Base-by-base conservation (phyloP, 2,888 invertebrate genomes). In the Chorisops tibialis region DNA sequence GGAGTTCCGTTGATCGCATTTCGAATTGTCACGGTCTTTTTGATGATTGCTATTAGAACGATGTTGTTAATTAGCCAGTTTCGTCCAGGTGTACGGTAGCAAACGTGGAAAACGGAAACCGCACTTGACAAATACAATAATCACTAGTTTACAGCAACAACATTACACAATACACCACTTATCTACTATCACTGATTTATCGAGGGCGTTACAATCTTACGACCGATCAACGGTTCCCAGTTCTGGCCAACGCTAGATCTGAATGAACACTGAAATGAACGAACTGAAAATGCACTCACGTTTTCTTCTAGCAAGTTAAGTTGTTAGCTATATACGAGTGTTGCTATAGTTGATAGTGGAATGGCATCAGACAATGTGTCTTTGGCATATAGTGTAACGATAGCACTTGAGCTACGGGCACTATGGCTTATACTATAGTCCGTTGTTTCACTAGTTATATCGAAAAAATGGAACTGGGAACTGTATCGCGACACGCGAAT, bases 1-100 rank as follows among this genome's bases (percentile, higher is more conserved):
- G 49, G 21, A 62, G 43, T 58, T 62, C 62, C 39, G 58, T 62
- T 22, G 62, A 62, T n/a, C 62, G 58, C 62, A 62, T 62, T 50
- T 56, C 50, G 16, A 9, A n/a, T 50, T 39, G 48, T 24, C 24
- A 47, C 45, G 45, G 24, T 35, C 4, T 30, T 24, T 21, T 18
- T 18, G 16, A 14, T 16, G 48, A 30, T 30, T 30, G 30, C 9
- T 30, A 30, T 30, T 5, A 30, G 5, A 30, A 9, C 9, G 30
- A 7, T 30, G 30, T 30, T 30, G 30, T 30, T 30, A 30, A 30
- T 16, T 16, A n/a, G 37, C 12, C n/a, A n/a, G 16, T 41, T 12
- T n/a, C 16, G 41, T 5, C 3, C 49, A 49, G 49, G 49, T 49
- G 24, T 49, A 41, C n/a, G 19, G 5, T 11, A 16, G 50, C 35